A percentile compares a stretch with the other conserved stretches of the same genome.
phyloP scores from a whole-genome alignment of 2,113 vertebrate genomes.

The Nansenia antarctica region DNA sequence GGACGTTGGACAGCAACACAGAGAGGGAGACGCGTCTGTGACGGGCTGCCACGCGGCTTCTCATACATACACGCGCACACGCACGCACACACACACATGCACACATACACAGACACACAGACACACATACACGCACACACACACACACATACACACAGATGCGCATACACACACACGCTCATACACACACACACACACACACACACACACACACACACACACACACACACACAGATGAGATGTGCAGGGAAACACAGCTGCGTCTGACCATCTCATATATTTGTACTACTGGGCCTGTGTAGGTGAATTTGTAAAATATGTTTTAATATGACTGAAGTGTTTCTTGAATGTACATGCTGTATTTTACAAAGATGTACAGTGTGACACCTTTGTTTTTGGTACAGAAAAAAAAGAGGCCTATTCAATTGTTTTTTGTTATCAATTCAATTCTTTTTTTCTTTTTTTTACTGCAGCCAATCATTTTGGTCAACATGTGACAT shows the following conservation, averaged over 20 bases:
- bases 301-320: conserved; percentile 43
- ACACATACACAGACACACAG: neutral
- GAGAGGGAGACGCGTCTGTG: conserved; percentile 86
- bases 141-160: neutral
- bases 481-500: too few species aligned
- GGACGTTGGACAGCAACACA: conserved; percentile 69
- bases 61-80: neutral
- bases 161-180: conserved; percentile 16
- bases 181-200: conserved; percentile 18
- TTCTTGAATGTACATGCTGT: conserved; percentile 60
- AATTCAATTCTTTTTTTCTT: neutral
- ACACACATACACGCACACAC: conserved; percentile 21
- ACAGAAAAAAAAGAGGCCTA: too few species aligned
- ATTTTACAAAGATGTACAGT: conserved; percentile 13
- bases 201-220: neutral
- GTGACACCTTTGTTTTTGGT: neutral
- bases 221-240: conserved; percentile 31
- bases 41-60: conserved; percentile 15
- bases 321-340: conserved; percentile 51
- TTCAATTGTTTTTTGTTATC: neutral
- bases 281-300: conserved; percentile 58
- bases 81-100: neutral
- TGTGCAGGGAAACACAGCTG: conserved; percentile 59
- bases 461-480: neutral
- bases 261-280: conserved; percentile 62